Evolutionary conservation across 2,797 vertebrate genomes (phyloP).

Genomic region (Amazona ochrocephala): DNA sequence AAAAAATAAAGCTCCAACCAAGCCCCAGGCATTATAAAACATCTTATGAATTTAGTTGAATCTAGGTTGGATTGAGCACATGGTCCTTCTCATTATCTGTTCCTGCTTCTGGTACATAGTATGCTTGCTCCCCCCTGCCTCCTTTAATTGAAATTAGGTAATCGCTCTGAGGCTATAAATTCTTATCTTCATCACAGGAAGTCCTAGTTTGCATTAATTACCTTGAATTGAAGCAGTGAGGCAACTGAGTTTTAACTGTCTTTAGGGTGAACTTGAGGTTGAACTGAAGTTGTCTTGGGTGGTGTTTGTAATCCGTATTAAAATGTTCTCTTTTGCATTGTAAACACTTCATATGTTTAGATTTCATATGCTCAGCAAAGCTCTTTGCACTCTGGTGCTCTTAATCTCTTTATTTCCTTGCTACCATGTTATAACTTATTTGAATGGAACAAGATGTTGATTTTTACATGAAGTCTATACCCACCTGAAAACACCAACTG

Average conservation of each 20-base stretch:
- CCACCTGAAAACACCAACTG: background rate
- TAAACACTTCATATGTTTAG: background rate
- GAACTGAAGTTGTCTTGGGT: background rate
- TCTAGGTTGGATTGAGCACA: background rate
- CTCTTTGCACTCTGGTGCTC: background rate
- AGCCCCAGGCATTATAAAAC: background rate
- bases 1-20: background rate
- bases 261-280: conserved; percentile 43
- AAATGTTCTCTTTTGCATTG: background rate
- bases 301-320: background rate
- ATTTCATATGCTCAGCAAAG: background rate
- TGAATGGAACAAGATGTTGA: background rate
- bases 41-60: background rate
- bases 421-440: background rate
- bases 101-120: conserved; percentile 4
- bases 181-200: conserved; percentile 43
- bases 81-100: background rate
- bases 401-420: background rate
- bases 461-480: background rate
- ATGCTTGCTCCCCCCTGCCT: background rate
- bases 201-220: conserved; percentile 46
- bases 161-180: conserved; percentile 20
- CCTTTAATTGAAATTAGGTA: conserved; percentile 39
- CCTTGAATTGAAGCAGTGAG: conserved; percentile 17
- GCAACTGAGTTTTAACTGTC: conserved; percentile 1